Base-by-base conservation (phyloP, 1,140 invertebrate species). In the Gryllus bimaculatus region DNA sequence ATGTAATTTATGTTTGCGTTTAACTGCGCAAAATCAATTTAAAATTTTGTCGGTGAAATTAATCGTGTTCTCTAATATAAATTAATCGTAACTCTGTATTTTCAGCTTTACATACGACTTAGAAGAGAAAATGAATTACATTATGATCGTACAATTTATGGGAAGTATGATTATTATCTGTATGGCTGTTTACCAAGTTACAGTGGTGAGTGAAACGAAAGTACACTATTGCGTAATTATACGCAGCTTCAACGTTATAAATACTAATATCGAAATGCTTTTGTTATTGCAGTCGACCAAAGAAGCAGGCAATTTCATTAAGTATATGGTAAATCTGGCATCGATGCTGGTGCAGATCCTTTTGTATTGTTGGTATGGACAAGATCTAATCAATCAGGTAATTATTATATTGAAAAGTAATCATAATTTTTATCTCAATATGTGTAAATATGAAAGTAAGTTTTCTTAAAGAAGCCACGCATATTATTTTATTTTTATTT, bases 161-260 rank as follows among this genome's bases (percentile, higher is more conserved):
- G 54, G 54, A 66, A 66, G 54, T 66, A 66, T 66, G 54, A 66
- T 66, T 66, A 66, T 66, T 66, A 66, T 66, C 10, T 66, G 54
- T 18, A 66, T 66, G 54, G 54, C 54, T 13, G 54, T 66, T 13
- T 66, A 66, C 18, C 54, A 66, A 66, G 54, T 66, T 18, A 66
- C 54, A 66, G 54, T 66, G 54, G 54, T 66, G 26, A 39, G 26
- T 39, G 26, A 39, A 39, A 39, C 26, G 5, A 39, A 39, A 1
- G 26, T 39, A 39, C 26, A 66, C 7, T 10, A 66, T 66, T 66
- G 0, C 18, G 54, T 66, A 66, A 66, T 13, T 66, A 66, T 66
- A 66, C 18, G 3, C 54, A 66, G 18, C 10, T 66, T 3, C 54
- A 66, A 13, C 54, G 18, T 66, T 66, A 7, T 66, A 66, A 66